Evolutionary conservation across 2,888 invertebrate genomes (phyloP).

Genomic region (Tiliacea citrago): DNA sequence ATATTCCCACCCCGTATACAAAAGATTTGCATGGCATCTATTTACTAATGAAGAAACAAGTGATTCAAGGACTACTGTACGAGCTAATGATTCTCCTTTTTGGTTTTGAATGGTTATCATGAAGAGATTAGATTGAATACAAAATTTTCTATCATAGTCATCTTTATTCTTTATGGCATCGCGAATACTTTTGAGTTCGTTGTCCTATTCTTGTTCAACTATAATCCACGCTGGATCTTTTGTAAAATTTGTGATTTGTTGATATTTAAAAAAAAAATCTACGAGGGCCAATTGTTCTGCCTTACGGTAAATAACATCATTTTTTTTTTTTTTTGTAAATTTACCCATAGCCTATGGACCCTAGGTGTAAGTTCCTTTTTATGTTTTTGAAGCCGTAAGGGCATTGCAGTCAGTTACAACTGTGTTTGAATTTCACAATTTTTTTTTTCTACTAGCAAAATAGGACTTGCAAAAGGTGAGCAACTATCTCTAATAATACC

Average conservation of each 20-base stretch:
- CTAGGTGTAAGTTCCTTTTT: too few relatives aligned
- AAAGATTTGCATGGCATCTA: conserved; percentile 2
- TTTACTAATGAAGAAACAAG: conserved; percentile 1
- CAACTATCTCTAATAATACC: not conserved
- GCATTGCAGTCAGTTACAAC: too few relatives aligned
- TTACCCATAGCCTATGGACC: too few relatives aligned
- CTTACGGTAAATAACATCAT: not conserved
- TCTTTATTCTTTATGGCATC: conserved; percentile 9
- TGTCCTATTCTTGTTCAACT: not conserved
- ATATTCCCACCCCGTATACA: not conserved
- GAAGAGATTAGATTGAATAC: not conserved
- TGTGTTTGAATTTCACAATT: too few relatives aligned
- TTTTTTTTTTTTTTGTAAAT: too few relatives aligned
- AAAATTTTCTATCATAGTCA: not conserved
- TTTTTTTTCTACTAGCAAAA: too few relatives aligned
- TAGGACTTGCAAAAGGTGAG: conserved; percentile 1
- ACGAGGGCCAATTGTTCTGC: not conserved
- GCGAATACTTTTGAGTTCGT: conserved; percentile 7
- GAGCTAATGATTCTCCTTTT: not conserved
- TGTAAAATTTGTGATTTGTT: not conserved
- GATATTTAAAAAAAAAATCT: not conserved
- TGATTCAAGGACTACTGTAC: conserved; percentile 7
- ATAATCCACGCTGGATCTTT: not conserved
- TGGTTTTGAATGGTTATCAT: conserved; percentile 9
- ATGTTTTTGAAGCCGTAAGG: too few relatives aligned